Conservation (phyloP, 2,888 invertebrate species). For the Tenthredo mesomela region DNA sequence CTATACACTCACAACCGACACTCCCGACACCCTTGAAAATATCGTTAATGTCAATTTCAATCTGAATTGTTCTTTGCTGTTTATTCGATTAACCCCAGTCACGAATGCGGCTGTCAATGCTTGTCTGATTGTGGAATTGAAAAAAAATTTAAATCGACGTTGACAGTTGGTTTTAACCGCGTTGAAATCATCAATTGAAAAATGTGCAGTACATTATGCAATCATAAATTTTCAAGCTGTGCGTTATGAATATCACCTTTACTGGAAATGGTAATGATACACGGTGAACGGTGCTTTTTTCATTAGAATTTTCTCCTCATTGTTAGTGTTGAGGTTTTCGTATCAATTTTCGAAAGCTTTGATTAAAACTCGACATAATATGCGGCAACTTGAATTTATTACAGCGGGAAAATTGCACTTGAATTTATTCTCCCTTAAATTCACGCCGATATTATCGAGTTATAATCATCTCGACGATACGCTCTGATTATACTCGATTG, state of each 20-base stretch:
- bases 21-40: not conserved
- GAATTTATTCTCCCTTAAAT: not conserved
- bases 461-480: not conserved
- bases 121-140: not conserved
- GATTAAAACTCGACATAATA: not conserved
- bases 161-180: not conserved
- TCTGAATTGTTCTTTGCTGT: conserved; percentile 1
- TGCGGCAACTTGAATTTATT: not conserved
- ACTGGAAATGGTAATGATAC: not conserved
- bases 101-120: not conserved
- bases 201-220: not conserved
- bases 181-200: not conserved
- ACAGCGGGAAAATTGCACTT: not conserved
- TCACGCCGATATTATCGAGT: not conserved
- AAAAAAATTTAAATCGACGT: not conserved
- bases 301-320: not conserved
- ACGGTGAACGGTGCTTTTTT: not conserved
- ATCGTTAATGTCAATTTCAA: not conserved
- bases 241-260: not conserved
- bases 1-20: not conserved
- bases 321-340: not conserved
- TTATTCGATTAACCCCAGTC: not conserved
- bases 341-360: not conserved
- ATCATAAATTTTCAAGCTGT: not conserved
- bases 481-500: conserved; percentile 3